Evolutionary conservation across 2,113 vertebrate genomes (phyloP), one percentile per base, ranked within the genome.

Genomic region (Chlorodrepanis virens): DNA sequence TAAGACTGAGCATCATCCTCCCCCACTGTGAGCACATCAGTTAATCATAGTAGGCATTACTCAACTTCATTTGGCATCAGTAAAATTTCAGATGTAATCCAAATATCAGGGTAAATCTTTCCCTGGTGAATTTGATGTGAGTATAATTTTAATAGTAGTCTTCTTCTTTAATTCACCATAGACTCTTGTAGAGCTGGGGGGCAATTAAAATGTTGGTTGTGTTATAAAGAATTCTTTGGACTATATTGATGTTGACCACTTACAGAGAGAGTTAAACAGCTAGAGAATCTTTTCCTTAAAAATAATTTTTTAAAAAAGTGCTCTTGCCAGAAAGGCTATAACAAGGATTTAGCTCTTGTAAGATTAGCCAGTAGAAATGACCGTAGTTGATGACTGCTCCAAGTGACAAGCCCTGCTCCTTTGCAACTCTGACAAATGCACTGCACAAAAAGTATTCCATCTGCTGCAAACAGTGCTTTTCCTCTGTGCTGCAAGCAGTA

Each of bases 1-100:
- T 69, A 87, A 56, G 80, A 16, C 53, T 85, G 29, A 96, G 63
- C 92, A 94, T 96, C 83, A 61, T 92, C 93, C 86, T 95, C 93
- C 88, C 83, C 90, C 93, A 87, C 68, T 83, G 83, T 89, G 65
- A 95, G 67, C 81, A 70, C 78, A 89, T 82, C 78, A 91, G 90
- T 93, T 96, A 96, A 93, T 96, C 90, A 94, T 90, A 92, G 83
- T 39, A 87, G 61, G 92, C 49, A 95, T 97, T 97, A 96, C 83
- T 96, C 93, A 96, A 92, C 85, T 87, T 78, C 83, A 84, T 90
- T 79, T 96, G 92, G 83, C 69, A 87, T 56, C 72, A 84, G 68
- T 86, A 83, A 83, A 42, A 64, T 76, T 84, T 84, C 33, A 96
- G 64, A 68, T 93, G 53, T 80, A 89, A 88, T 93, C 60, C 56